Evolutionary conservation across 2,797 vertebrate species (phyloP).

Genomic region (Otolemur crassicaudatus): DNA sequence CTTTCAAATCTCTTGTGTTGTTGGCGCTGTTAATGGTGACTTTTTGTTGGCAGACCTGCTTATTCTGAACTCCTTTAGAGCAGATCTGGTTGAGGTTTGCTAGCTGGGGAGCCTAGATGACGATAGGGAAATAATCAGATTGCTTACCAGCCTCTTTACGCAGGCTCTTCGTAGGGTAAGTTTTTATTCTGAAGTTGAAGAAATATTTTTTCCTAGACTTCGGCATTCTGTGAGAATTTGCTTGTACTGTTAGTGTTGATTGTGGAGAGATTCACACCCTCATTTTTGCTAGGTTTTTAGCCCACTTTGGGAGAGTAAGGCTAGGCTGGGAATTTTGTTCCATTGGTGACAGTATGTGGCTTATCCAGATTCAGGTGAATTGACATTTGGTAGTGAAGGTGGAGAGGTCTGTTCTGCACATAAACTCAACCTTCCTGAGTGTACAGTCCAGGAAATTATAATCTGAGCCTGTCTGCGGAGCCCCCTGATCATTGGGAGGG

Average conservation of each 20-base stretch:
- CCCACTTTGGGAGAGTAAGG: background rate
- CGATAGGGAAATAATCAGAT: background rate
- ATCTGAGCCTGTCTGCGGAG: background rate
- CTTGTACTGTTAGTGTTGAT: background rate
- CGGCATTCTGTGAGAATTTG: background rate
- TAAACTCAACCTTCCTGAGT: background rate
- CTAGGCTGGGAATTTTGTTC: background rate
- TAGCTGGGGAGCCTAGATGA: background rate
- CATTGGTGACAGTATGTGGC: background rate
- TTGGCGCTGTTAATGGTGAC: background rate
- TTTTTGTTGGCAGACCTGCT: background rate
- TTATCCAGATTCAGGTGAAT: background rate
- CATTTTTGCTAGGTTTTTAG: background rate
- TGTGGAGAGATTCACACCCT: background rate
- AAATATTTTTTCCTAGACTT: background rate
- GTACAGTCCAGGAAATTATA: background rate
- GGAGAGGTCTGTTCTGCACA: background rate
- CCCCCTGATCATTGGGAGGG: background rate
- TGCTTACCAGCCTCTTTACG: background rate
- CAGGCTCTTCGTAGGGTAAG: background rate
- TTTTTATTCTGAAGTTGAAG: background rate
- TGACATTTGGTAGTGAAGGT: background rate
- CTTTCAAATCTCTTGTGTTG: background rate
- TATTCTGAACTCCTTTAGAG: background rate
- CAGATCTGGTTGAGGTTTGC: background rate